Percentiles rank a stretch among this genome's conserved stretches.
phyloP scores from a whole-genome alignment of 35 echinoderm and acorn worm species.

The Apostichopus parvimensis region DNA sequence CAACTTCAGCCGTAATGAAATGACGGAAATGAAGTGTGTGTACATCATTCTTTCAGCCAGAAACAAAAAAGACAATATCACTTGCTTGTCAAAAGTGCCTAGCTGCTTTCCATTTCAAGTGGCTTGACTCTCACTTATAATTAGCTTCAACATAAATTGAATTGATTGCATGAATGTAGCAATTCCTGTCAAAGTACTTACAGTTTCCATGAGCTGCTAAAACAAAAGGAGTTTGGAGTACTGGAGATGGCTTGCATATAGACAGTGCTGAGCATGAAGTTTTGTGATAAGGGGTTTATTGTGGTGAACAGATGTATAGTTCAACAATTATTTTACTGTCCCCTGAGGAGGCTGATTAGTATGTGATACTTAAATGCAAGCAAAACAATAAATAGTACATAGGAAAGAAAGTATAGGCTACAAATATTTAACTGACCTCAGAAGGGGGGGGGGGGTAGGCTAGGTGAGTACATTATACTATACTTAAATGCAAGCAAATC shows the following conservation, averaged over 20 bases:
- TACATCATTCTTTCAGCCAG: background rate
- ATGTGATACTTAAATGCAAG: no score
- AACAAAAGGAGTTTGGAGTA: background rate
- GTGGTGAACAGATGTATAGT: no score
- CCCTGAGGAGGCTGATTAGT: no score
- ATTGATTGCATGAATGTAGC: background rate
- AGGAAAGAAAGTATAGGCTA: no score
- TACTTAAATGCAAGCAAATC: no score
- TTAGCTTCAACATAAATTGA: background rate
- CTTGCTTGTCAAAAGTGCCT: conserved; percentile 3
- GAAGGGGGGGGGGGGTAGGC: no score
- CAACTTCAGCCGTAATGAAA: background rate
- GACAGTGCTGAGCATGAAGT: no score
- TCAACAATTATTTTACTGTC: no score
- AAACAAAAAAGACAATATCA: background rate
- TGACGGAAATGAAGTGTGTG: background rate
- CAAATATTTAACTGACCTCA: no score
- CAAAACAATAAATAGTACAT: no score
- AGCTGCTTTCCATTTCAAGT: background rate
- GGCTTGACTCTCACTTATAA: background rate
- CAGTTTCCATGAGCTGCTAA: background rate
- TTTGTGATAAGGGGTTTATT: no score
- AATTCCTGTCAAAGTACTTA: background rate
- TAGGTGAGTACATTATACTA: no score
- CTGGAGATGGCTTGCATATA: background rate